Evolutionary conservation across 2,113 vertebrate species (phyloP).

Genomic region (Zeus faber): DNA sequence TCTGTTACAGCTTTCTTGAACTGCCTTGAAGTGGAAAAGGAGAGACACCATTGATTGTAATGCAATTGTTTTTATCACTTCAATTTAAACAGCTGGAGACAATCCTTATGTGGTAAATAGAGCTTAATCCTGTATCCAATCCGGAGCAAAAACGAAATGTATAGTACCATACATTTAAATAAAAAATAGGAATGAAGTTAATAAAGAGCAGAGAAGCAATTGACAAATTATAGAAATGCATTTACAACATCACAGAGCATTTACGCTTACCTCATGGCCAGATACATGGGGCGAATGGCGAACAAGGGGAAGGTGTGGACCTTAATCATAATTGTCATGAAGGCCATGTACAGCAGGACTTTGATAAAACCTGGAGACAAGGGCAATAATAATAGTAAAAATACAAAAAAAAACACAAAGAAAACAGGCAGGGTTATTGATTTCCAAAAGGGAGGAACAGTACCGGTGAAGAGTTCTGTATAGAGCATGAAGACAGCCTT

Average conservation of each 20-base stretch:
- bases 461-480: conserved; percentile 95
- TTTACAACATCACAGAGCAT: too few species aligned
- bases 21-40: conserved; percentile 76
- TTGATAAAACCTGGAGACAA: conserved; percentile 88
- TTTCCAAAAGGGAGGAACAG: neutral
- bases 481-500: conserved; percentile 98
- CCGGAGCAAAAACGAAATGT: too few species aligned
- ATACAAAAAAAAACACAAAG: neutral
- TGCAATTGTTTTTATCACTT: neutral
- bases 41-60: conserved; percentile 1
- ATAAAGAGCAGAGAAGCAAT: neutral
- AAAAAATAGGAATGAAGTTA: too few species aligned
- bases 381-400: too few species aligned
- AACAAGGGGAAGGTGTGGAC: conserved; percentile 98
- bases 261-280: conserved; percentile 92
- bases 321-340: conserved; percentile 99
- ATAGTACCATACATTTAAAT: too few species aligned
- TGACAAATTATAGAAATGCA: too few species aligned
- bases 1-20: conserved; percentile 97
- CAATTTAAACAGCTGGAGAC: too few species aligned
- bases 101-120: too few species aligned
- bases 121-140: too few species aligned
- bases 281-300: conserved; percentile 98
- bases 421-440: neutral
- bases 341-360: conserved; percentile 93